Percentiles rank a stretch among this genome's conserved stretches.
These are phyloP conservation scores for Pseudococcus longispinus DNA, from an alignment of 2,888 invertebrate genomes.

Conservation along the genomic window DNA sequence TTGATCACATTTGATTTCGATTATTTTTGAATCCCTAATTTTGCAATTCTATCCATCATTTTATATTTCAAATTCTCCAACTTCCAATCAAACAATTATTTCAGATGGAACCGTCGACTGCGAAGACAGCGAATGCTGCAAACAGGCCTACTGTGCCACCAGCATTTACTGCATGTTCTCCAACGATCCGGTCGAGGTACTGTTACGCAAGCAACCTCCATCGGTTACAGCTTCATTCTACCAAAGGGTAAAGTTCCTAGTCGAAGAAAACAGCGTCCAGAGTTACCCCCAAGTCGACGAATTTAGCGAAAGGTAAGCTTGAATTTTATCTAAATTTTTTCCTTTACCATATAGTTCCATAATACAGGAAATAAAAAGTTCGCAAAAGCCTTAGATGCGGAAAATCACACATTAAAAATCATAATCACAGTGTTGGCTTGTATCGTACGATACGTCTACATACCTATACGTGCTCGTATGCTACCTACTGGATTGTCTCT, in stretches of 20 bases:
- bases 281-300: constrained; percentile 97
- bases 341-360: neutral
- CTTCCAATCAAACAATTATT: neutral
- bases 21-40: no score
- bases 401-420: neutral
- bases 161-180: constrained; percentile 95
- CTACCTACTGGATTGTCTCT: neutral
- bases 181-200: constrained; percentile 95
- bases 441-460: neutral
- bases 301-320: constrained; percentile 96
- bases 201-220: constrained; percentile 94
- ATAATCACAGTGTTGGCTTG: constrained; percentile 29
- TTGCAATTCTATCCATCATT: neutral
- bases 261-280: constrained; percentile 98
- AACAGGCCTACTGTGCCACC: constrained; percentile 82
- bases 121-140: constrained; percentile 98
- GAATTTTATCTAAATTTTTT: neutral
- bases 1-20: no score
- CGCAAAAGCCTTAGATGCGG: constrained; percentile 6
- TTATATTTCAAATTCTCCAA: neutral
- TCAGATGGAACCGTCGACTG: constrained; percentile 98
- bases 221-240: constrained; percentile 97
- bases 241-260: constrained; percentile 95
- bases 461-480: neutral
- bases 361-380: constrained; percentile 22